These are phyloP conservation scores for Neodontobutis hainanensis DNA, from an alignment of 2,113 vertebrate genomes.

Conservation along the genomic window DNA sequence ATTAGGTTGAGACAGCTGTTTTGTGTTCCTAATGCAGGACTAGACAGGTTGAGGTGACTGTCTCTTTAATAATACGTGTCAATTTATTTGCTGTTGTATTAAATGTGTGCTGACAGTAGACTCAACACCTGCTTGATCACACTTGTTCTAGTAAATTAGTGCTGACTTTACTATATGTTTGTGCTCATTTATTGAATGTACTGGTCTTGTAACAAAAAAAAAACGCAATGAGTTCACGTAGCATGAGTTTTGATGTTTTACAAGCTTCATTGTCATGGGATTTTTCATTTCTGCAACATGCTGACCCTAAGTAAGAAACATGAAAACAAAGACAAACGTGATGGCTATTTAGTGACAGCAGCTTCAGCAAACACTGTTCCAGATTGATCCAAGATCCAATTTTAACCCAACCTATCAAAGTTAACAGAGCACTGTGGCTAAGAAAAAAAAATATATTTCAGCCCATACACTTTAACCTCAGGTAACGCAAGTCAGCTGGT, in stretches of 20 bases:
- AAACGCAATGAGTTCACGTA: not conserved
- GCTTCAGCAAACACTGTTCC: too few relatives aligned
- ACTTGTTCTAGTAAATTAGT: not conserved
- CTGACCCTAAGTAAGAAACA: too few relatives aligned
- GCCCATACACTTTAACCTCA: not conserved
- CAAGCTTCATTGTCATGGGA: not conserved
- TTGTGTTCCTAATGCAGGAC: not conserved
- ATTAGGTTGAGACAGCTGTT: conserved; percentile 20
- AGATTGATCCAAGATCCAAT: not conserved
- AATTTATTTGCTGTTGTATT: not conserved
- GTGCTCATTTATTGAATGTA: too few relatives aligned
- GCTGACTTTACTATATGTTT: not conserved
- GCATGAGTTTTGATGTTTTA: not conserved
- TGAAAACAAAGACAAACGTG: too few relatives aligned
- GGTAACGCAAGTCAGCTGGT: not conserved
- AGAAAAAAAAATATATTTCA: conserved; percentile 6
- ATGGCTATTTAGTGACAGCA: too few relatives aligned
- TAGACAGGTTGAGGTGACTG: not conserved
- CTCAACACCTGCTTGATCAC: not conserved
- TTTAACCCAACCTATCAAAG: not conserved
- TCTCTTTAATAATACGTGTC: not conserved
- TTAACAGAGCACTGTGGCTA: not conserved
- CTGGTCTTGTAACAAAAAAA: too few relatives aligned
- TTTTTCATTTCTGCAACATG: too few relatives aligned
- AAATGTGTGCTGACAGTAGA: not conserved